Evolutionary conservation across 2,888 invertebrate species (phyloP).

Genomic region (Zygaena filipendulae): DNA sequence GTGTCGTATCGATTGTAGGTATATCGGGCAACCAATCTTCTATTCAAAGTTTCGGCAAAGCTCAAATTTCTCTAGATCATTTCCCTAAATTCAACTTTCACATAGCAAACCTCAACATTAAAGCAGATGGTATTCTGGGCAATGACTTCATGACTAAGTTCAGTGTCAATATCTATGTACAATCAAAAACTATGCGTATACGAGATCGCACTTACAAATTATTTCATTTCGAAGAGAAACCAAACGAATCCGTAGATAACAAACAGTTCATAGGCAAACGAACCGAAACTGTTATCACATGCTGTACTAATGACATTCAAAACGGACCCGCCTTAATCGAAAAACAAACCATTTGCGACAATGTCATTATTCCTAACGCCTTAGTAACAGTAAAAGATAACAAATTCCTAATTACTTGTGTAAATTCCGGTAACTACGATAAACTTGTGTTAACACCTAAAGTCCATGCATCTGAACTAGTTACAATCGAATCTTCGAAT

Average conservation of each 20-base stretch:
- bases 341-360: constrained; percentile 17
- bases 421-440: constrained; percentile 13
- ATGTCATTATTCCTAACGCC: constrained; percentile 19
- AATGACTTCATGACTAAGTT: constrained; percentile 24
- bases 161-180: constrained; percentile 19
- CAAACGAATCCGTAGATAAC: background rate
- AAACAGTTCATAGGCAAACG: constrained; percentile 15
- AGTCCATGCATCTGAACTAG: too few relatives aligned
- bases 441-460: too few relatives aligned
- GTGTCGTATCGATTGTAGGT: constrained; percentile 21
- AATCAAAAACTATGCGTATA: constrained; percentile 23
- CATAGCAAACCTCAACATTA: constrained; percentile 19
- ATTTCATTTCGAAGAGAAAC: constrained; percentile 12
- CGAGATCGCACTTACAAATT: constrained; percentile 18
- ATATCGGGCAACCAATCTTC: constrained; percentile 17
- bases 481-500: constrained; percentile 2
- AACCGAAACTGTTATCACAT: constrained; percentile 20
- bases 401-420: constrained; percentile 16
- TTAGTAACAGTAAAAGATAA: constrained; percentile 16
- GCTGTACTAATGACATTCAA: constrained; percentile 12
- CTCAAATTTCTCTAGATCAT: constrained; percentile 17
- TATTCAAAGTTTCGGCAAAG: constrained; percentile 16
- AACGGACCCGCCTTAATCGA: constrained; percentile 17
- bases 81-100: constrained; percentile 20
- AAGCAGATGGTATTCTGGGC: constrained; percentile 20